Evolutionary conservation across 2,888 invertebrate species (phyloP), one percentile per base, ranked within the genome.

Genomic region (Drosophila differens): DNA sequence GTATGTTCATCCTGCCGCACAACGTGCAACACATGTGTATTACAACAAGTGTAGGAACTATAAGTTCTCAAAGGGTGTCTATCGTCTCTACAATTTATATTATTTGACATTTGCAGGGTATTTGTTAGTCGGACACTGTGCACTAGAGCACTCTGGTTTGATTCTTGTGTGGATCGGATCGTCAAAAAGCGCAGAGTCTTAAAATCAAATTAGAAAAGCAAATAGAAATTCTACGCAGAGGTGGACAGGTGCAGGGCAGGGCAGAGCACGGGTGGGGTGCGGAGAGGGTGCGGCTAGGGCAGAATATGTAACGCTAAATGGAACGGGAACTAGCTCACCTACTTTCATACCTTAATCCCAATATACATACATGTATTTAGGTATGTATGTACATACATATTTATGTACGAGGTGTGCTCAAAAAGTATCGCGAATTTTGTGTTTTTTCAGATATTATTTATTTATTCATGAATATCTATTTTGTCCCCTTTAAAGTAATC

Each of bases 121-220:
- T 41, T n/a, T 19, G 3, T 5, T 3, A 19, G 22, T 64, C 39
- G 19, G 19, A 0, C 28, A 19, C 12, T 39, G 10, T 5, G 1
- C 1, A 22, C 9, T 14, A 0, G 7, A 4, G 2, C 32, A 9
- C 47, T 9, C 4, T 30, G 58, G n/a, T 49, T 47, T 44, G 19
- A 25, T 37, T 59, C 28, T 19, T 51, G 39, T 52, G 57, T 33
- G 9, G 52, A 57, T 22, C 22, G 25, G 25, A 25, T 47, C 28
- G 44, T 16, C 35, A 25, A 47, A 54, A n/a, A 16, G 25, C 60
- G 41, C n/a, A 28, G 71, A 71, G 55, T 51, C 71, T 68, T 54
- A 73, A 73, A 84, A 84, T 81, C 76, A 79, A 85, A 88, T 83
- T 83, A 82, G 80, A 83, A 82, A 89, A 81, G 70, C 78, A 87